Conservation (phyloP, 2,113 vertebrate species). For the Ivindomyrus marchei region DNA sequence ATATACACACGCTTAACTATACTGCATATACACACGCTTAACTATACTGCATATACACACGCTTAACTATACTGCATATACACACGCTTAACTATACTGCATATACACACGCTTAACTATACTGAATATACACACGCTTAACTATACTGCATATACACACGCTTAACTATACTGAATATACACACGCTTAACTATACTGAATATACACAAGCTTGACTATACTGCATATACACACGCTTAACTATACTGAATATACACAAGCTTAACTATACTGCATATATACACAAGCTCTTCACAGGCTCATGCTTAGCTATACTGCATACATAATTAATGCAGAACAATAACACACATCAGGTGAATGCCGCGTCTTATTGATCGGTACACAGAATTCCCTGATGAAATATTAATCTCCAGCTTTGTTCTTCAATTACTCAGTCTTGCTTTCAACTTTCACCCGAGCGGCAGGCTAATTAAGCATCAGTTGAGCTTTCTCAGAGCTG, state of each 20-base stretch:
- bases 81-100: too few species aligned
- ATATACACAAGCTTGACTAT: slow-evolving; percentile 29
- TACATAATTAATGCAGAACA: neutral
- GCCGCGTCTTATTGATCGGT: neutral
- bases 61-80: neutral
- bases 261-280: neutral
- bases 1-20: slow-evolving; percentile 36
- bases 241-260: neutral
- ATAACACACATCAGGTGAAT: neutral
- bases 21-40: neutral
- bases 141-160: neutral
- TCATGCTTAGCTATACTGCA: neutral
- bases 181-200: neutral
- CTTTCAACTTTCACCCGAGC: slow-evolving; percentile 4
- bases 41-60: slow-evolving; percentile 28
- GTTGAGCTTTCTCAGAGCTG: neutral
- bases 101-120: too few species aligned
- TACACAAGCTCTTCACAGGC: neutral
- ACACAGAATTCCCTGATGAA: neutral
- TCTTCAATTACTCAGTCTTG: neutral
- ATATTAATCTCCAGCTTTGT: neutral
- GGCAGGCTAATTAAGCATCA: neutral
- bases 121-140: slow-evolving; percentile 37
- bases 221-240: slow-evolving; percentile 42
- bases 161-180: neutral